Evolutionary conservation across 2,113 vertebrate species (phyloP).

Genomic region (Tragelaphus imberbis): DNA sequence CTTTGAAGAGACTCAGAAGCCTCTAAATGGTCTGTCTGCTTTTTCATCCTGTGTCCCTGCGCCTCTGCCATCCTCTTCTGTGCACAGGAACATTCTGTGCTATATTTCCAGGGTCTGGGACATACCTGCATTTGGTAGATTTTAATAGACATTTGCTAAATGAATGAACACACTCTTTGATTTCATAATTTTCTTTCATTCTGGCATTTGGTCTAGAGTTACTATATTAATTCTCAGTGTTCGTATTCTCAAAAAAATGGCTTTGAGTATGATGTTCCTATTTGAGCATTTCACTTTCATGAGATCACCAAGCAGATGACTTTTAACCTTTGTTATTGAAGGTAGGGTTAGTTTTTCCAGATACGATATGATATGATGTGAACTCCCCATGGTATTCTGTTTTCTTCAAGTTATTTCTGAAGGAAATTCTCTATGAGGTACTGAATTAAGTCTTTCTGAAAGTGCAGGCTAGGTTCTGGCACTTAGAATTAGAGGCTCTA

Average conservation of each 20-base stretch:
- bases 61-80: not conserved
- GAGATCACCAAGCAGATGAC: not conserved
- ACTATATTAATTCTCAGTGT: not conserved
- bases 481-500: not conserved
- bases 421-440: not conserved
- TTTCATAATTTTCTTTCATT: conserved; percentile 5
- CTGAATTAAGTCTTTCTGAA: not conserved
- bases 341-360: not conserved
- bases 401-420: not conserved
- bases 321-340: conserved; percentile 5
- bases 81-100: not conserved
- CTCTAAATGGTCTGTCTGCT: not conserved
- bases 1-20: conserved; percentile 25
- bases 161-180: not conserved
- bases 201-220: not conserved
- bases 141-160: not conserved
- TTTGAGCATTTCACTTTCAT: not conserved
- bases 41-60: not conserved
- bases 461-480: not conserved
- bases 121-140: not conserved
- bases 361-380: not conserved
- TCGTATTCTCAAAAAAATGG: not conserved
- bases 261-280: not conserved
- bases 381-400: not conserved
- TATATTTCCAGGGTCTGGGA: not conserved